Evolutionary conservation across 1,140 invertebrate genomes (phyloP).

Genomic region (Drosophila pruinosa): DNA sequence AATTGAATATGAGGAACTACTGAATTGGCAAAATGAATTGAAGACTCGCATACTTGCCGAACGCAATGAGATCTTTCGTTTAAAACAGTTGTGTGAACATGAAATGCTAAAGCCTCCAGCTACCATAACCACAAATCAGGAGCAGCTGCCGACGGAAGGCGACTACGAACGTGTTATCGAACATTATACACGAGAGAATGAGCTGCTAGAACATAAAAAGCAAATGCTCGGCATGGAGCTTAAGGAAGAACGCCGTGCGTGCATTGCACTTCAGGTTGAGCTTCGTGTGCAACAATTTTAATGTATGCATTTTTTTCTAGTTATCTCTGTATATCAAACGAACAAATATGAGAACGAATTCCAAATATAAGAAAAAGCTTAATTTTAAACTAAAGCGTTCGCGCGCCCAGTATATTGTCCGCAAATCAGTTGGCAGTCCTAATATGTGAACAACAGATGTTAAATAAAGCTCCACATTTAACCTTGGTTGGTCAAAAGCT

Average conservation of each 20-base stretch:
- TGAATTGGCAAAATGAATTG: constrained; percentile 86
- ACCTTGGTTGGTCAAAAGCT: neutral
- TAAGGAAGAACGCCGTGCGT: constrained; percentile 87
- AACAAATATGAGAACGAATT: constrained; percentile 33
- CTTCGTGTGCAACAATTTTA: constrained; percentile 69
- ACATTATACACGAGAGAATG: constrained; percentile 85
- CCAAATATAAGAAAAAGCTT: constrained; percentile 30
- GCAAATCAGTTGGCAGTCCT: constrained; percentile 42
- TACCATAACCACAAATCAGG: constrained; percentile 45
- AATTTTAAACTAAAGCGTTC: constrained; percentile 14
- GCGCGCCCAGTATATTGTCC: constrained; percentile 5
- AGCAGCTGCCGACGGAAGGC: constrained; percentile 80
- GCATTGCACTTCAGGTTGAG: constrained; percentile 87
- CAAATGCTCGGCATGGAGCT: constrained; percentile 85
- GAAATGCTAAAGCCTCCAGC: constrained; percentile 68
- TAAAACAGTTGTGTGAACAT: constrained; percentile 83
- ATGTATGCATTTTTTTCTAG: constrained; percentile 34
- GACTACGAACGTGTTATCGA: constrained; percentile 83
- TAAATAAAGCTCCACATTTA: no score
- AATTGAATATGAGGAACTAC: constrained; percentile 87
- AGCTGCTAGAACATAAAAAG: constrained; percentile 87
- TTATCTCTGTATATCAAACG: constrained; percentile 22
- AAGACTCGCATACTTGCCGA: constrained; percentile 87
- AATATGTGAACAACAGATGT: constrained; percentile 10
- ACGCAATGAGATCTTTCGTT: constrained; percentile 87